phyloP scores from a whole-genome alignment of 2,888 invertebrate genomes.

The Campoletis raptor region DNA sequence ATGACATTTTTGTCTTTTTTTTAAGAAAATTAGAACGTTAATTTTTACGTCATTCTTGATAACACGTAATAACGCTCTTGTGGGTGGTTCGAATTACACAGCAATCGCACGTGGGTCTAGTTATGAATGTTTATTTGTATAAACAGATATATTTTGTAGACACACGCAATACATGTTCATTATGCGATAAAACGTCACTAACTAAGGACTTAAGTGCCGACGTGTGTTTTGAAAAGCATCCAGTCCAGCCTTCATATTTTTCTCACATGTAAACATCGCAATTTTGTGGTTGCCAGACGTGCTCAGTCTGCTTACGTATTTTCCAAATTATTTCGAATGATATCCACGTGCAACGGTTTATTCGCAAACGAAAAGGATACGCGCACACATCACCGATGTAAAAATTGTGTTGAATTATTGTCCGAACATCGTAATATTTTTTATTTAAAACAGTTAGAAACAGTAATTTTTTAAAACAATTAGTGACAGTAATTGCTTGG shows the following conservation, averaged over 20 bases:
- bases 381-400: neutral
- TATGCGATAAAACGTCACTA: neutral
- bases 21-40: neutral
- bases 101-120: slow-evolving; percentile 9
- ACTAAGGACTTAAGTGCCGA: neutral
- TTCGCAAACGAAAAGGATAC: neutral
- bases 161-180: neutral
- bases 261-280: neutral
- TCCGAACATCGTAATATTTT: too few species aligned
- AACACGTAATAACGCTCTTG: neutral
- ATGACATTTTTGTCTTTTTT: neutral
- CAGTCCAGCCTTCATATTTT: neutral
- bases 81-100: slow-evolving; percentile 15
- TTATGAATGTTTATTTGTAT: neutral
- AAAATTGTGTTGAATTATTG: too few species aligned
- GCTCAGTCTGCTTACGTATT: neutral
- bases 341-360: neutral
- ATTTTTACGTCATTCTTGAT: neutral
- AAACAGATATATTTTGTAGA: neutral
- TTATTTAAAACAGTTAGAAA: too few species aligned
- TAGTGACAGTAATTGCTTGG: too few species aligned
- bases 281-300: slow-evolving; percentile 2
- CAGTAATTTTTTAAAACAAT: too few species aligned
- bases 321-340: neutral
- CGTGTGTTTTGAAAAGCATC: slow-evolving; percentile 11